These are phyloP conservation scores for Rhabdomys dilectus DNA, from an alignment of 2,113 vertebrate genomes.

Conservation along the genomic window DNA sequence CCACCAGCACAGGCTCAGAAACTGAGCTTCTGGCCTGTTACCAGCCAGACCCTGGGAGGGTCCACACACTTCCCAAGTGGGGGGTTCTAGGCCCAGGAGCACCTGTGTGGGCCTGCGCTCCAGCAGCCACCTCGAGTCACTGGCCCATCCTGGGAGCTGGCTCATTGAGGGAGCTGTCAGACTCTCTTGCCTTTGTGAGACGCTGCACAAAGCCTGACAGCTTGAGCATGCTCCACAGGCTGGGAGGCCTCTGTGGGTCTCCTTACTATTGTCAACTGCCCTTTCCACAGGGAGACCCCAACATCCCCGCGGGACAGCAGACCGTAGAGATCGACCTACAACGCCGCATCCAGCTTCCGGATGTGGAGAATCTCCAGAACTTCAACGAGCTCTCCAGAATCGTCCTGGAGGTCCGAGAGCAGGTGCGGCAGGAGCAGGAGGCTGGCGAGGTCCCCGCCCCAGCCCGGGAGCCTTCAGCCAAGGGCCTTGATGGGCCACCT, in stretches of 20 bases:
- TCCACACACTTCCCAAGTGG: neutral
- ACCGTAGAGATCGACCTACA: constrained; percentile 94
- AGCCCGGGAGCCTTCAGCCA: neutral
- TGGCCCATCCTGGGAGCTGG: accelerated
- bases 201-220: neutral
- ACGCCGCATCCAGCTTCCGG: constrained; percentile 92
- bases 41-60: neutral
- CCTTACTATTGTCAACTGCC: neutral
- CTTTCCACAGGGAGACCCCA: constrained; percentile 94
- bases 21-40: neutral
- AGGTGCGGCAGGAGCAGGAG: constrained; percentile 88
- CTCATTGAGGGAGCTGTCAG: neutral
- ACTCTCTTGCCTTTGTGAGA: neutral
- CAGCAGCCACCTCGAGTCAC: accelerated
- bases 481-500: neutral
- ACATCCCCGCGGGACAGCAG: constrained; percentile 97
- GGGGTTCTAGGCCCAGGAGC: neutral
- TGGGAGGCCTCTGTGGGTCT: accelerated
- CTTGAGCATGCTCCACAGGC: accelerated
- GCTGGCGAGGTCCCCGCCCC: neutral
- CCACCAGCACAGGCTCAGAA: neutral
- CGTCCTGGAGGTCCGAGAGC: constrained; percentile 91
- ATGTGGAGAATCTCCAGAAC: constrained; percentile 91
- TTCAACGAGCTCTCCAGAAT: constrained; percentile 95
- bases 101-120: too few species aligned